These are phyloP conservation scores for Dorcus parallelipipedus DNA, from an alignment of 2,888 invertebrate genomes.

Conservation along the genomic window DNA sequence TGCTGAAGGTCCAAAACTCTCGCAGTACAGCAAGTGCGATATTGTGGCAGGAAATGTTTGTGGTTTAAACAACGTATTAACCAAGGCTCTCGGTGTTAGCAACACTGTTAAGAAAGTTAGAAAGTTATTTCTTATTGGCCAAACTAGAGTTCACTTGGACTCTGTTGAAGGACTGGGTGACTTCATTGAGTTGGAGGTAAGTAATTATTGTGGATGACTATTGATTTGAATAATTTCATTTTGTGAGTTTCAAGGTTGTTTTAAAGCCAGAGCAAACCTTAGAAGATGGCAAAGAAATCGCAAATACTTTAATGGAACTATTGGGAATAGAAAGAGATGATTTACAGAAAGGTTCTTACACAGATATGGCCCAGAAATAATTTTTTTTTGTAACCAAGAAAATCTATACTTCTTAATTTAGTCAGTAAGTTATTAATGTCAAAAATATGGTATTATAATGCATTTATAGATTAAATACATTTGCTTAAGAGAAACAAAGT, in stretches of 20 bases:
- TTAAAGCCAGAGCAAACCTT: constrained; percentile 62
- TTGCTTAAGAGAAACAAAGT: no score
- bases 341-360: constrained; percentile 71
- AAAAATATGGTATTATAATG: no score
- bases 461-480: no score
- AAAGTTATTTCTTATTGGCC: constrained; percentile 71
- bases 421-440: no score
- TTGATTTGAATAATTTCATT: not conserved
- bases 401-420: no score
- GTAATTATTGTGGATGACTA: not conserved
- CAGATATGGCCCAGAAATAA: constrained; percentile 59
- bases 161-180: constrained; percentile 73
- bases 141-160: constrained; percentile 88
- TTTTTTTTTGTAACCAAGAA: not conserved
- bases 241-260: constrained; percentile 54
- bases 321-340: constrained; percentile 62
- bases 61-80: constrained; percentile 53
- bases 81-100: constrained; percentile 62
- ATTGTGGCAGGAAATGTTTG: constrained; percentile 54
- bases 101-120: constrained; percentile 76
- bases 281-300: constrained; percentile 69
- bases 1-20: constrained; percentile 74
- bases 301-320: constrained; percentile 63
- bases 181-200: constrained; percentile 85
- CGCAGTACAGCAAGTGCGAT: constrained; percentile 63